Evolutionary conservation across 1,140 invertebrate genomes (phyloP).

Genomic region (Diorhabda sublineata): DNA sequence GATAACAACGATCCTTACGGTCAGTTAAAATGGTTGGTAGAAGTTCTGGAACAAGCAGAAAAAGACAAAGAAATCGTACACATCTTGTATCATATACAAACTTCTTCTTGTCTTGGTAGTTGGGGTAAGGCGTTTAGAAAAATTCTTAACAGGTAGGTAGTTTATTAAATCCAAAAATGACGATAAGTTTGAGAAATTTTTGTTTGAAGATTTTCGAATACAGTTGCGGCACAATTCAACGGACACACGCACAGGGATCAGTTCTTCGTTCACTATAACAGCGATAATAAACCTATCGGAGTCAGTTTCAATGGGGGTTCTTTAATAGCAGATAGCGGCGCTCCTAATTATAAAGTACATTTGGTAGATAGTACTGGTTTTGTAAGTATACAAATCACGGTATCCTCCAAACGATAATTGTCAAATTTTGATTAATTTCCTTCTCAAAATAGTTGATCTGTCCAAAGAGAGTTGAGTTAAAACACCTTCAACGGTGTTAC

Average conservation of each 20-base stretch:
- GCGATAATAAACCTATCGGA: slow-evolving; percentile 46
- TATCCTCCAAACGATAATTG: not conserved
- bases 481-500: not conserved
- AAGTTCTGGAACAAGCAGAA: slow-evolving; percentile 68
- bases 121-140: slow-evolving; percentile 59
- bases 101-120: slow-evolving; percentile 64
- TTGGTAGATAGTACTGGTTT: slow-evolving; percentile 57
- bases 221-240: slow-evolving; percentile 73
- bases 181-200: not conserved
- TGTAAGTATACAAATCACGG: slow-evolving; percentile 50
- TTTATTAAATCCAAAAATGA: not conserved
- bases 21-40: slow-evolving; percentile 75
- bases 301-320: slow-evolving; percentile 77
- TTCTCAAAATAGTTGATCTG: not conserved
- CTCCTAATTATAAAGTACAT: slow-evolving; percentile 79
- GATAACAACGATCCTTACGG: slow-evolving; percentile 58
- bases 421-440: not conserved
- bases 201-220: slow-evolving; percentile 48
- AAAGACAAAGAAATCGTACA: slow-evolving; percentile 69
- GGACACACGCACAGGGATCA: slow-evolving; percentile 78
- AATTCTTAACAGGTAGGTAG: slow-evolving; percentile 48
- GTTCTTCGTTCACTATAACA: slow-evolving; percentile 59
- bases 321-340: slow-evolving; percentile 56
- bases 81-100: slow-evolving; percentile 78
- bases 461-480: not conserved